Evolutionary conservation across 2,113 vertebrate genomes (phyloP).

Genomic region (Python bivittatus): DNA sequence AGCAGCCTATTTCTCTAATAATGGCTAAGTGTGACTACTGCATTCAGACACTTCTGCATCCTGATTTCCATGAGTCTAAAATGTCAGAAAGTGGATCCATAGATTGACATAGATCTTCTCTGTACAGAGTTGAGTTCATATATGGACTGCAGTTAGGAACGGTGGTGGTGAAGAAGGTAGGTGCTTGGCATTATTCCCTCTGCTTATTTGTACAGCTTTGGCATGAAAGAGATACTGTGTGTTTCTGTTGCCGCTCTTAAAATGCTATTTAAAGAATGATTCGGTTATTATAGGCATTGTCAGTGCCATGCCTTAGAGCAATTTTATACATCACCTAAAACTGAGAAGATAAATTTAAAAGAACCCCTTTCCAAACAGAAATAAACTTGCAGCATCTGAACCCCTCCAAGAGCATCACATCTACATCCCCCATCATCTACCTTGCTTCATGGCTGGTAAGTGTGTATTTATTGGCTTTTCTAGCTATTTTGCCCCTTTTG

Average conservation of each 20-base stretch:
- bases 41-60: background rate
- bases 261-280: background rate
- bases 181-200: background rate
- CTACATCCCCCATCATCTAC: background rate
- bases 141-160: background rate
- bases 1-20: background rate
- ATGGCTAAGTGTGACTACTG: background rate
- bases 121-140: background rate
- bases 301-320: background rate
- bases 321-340: background rate
- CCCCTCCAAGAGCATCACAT: background rate
- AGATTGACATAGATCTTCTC: background rate
- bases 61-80: background rate
- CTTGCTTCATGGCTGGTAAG: background rate
- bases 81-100: background rate
- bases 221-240: background rate
- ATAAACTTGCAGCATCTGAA: background rate
- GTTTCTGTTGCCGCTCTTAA: background rate
- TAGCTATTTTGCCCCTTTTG: background rate
- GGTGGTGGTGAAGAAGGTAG: background rate
- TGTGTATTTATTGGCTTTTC: background rate
- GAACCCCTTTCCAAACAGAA: background rate
- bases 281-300: background rate
- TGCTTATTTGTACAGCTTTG: background rate
- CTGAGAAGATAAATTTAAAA: background rate